Percentiles rank a stretch among this genome's conserved stretches.
These are phyloP conservation scores for Drosophila mettleri DNA, from an alignment of 2,888 invertebrate genomes.

Conservation along the genomic window DNA sequence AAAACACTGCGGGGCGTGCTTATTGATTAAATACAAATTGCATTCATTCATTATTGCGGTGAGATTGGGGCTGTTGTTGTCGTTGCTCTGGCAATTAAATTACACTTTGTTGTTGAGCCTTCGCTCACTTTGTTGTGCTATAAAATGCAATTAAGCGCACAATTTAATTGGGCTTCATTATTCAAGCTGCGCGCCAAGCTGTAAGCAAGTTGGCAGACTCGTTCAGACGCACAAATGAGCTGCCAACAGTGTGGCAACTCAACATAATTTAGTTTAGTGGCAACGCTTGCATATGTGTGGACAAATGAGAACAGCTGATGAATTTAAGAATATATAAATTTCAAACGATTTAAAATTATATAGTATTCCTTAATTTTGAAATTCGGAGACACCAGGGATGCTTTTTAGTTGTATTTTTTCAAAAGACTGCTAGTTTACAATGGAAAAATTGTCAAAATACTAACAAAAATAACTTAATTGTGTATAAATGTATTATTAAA, in stretches of 20 bases:
- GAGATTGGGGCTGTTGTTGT: constrained; percentile 12
- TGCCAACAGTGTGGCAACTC: constrained; percentile 4
- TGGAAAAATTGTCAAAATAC: neutral
- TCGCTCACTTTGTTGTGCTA: constrained; percentile 29
- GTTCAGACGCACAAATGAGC: too few species aligned
- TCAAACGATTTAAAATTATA: too few species aligned
- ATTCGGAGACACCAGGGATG: too few species aligned
- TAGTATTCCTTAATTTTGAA: too few species aligned
- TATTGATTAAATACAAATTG: constrained; percentile 81
- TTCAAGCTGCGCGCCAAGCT: constrained; percentile 22
- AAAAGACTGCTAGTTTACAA: too few species aligned
- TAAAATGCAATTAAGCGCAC: constrained; percentile 52
- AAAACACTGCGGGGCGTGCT: constrained; percentile 78
- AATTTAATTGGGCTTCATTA: neutral
- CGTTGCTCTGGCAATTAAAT: constrained; percentile 66
- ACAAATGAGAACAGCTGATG: neutral
- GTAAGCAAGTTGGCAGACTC: constrained; percentile 16
- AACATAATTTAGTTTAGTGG: neutral
- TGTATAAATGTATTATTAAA: too few species aligned
- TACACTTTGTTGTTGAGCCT: constrained; percentile 63
- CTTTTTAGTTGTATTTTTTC: too few species aligned
- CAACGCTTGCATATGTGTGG: neutral
- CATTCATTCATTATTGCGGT: constrained; percentile 72
- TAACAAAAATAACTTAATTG: neutral
- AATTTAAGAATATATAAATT: neutral